Conservation (phyloP, 1,140 invertebrate species). For the Micrasema minimum region DNA sequence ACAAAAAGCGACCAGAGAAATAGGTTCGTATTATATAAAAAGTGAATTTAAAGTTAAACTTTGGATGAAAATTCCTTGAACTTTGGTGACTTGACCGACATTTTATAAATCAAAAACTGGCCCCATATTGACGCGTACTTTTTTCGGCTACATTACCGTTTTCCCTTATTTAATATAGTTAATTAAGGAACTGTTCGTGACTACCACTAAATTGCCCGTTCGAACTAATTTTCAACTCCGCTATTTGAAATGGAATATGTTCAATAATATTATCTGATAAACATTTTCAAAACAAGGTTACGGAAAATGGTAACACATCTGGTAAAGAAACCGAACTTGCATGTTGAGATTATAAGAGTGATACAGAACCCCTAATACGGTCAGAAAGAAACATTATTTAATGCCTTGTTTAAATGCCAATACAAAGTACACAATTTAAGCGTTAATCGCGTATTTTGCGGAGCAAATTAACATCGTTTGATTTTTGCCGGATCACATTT, state of each 20-base stretch:
- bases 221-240: slow-evolving; percentile 51
- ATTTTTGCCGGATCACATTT: slow-evolving; percentile 1
- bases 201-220: slow-evolving; percentile 46
- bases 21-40: no score
- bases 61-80: no score
- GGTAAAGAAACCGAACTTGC: slow-evolving; percentile 18
- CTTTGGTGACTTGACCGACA: no score
- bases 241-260: slow-evolving; percentile 48
- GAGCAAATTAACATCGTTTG: not conserved
- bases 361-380: no score
- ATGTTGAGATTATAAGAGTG: not conserved
- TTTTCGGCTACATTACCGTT: slow-evolving; percentile 25
- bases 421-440: not conserved
- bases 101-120: no score
- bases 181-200: slow-evolving; percentile 52
- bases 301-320: slow-evolving; percentile 18
- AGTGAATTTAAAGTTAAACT: no score
- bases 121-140: slow-evolving; percentile 10
- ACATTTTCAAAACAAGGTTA: slow-evolving; percentile 19
- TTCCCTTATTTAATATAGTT: slow-evolving; percentile 45
- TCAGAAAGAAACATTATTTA: no score
- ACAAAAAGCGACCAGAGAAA: no score
- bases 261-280: slow-evolving; percentile 47
- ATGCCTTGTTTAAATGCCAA: no score
- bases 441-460: not conserved